Conservation (phyloP, 2,797 vertebrate genomes). For the Esox lucius region DNA sequence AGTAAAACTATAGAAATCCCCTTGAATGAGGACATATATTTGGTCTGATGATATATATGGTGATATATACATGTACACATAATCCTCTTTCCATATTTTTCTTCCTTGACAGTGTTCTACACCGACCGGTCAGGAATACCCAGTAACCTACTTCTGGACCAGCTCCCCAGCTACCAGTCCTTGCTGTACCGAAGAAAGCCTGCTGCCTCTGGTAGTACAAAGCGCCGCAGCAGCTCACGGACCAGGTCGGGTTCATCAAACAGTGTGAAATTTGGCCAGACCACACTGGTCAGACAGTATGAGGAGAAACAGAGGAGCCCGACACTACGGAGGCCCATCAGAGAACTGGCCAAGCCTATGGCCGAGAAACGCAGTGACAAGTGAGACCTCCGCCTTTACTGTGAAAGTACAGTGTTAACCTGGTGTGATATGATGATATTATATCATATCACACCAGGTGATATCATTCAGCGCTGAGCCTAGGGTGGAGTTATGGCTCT, state of each 20-base stretch:
- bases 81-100: too few relatives aligned
- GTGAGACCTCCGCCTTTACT: slow-evolving; percentile 56
- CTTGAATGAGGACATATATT: too few relatives aligned
- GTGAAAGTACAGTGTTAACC: background rate
- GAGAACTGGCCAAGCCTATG: slow-evolving; percentile 75
- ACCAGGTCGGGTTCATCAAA: slow-evolving; percentile 47
- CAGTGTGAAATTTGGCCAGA: slow-evolving; percentile 56
- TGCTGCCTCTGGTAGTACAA: slow-evolving; percentile 36
- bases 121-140: slow-evolving; percentile 52
- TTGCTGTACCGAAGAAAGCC: slow-evolving; percentile 79
- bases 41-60: too few relatives aligned
- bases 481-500: background rate
- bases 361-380: slow-evolving; percentile 80
- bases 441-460: too few relatives aligned
- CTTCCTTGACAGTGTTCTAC: slow-evolving; percentile 70
- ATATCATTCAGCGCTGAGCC: too few relatives aligned
- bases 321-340: slow-evolving; percentile 45
- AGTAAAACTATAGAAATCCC: too few relatives aligned
- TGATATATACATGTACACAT: too few relatives aligned
- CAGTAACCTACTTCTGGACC: slow-evolving; percentile 82
- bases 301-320: slow-evolving; percentile 51
- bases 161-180: slow-evolving; percentile 91
- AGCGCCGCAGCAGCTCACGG: slow-evolving; percentile 59
- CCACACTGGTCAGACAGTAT: slow-evolving; percentile 27
- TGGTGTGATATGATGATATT: background rate